phyloP scores from a whole-genome alignment of 2,888 invertebrate genomes.

The Drosophila acutilabella region DNA sequence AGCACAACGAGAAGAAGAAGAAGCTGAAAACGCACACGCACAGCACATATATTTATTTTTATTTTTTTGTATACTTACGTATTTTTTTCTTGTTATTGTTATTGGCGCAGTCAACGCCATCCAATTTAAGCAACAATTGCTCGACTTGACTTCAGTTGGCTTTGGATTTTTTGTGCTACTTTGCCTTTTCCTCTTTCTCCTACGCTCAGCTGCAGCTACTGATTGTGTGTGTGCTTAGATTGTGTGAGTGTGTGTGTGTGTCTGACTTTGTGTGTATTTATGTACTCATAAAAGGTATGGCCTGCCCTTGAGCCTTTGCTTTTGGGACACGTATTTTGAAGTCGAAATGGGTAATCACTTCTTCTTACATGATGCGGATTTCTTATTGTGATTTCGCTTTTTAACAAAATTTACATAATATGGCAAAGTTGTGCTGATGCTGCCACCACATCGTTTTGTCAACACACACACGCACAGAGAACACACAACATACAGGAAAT shows the following conservation, averaged over 20 bases:
- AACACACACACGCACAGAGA: slow-evolving; percentile 31
- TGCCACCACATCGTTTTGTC: slow-evolving; percentile 64
- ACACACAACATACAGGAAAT: slow-evolving; percentile 65
- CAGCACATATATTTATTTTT: slow-evolving; percentile 5
- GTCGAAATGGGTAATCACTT: slow-evolving; percentile 61
- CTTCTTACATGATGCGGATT: slow-evolving; percentile 61
- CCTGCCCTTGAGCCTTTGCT: slow-evolving; percentile 46
- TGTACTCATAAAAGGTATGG: slow-evolving; percentile 51
- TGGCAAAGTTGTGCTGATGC: slow-evolving; percentile 50
- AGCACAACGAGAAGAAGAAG: background rate
- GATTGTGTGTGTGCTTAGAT: slow-evolving; percentile 13
- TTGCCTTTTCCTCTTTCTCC: slow-evolving; percentile 6
- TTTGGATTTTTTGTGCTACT: slow-evolving; percentile 29
- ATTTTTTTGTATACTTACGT: slow-evolving; percentile 4
- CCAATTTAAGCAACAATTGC: slow-evolving; percentile 66
- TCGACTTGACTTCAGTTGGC: slow-evolving; percentile 43
- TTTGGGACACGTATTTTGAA: slow-evolving; percentile 34
- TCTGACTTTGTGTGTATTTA: slow-evolving; percentile 25
- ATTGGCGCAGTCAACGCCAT: slow-evolving; percentile 44
- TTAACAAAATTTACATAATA: slow-evolving; percentile 69
- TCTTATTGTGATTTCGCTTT: slow-evolving; percentile 67
- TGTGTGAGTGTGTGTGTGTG: slow-evolving; percentile 20
- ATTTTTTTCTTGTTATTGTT: slow-evolving; percentile 40
- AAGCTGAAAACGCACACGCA: slow-evolving; percentile 23
- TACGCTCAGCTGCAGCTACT: slow-evolving; percentile 37